Evolutionary conservation across 2,888 invertebrate species (phyloP).

Genomic region (Cantharis rufa): DNA sequence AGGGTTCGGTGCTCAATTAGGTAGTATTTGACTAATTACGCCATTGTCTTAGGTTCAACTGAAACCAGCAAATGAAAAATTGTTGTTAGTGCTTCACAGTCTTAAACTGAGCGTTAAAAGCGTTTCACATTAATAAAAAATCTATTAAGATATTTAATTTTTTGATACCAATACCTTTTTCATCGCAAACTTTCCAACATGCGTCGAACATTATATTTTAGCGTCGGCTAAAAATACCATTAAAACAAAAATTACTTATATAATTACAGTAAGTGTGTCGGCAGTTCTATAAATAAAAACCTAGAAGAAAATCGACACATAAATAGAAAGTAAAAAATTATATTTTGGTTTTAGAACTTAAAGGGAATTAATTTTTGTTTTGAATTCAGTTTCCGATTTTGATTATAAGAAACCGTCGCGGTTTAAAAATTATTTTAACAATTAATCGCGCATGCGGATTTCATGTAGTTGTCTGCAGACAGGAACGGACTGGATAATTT

Average conservation of each 20-base stretch:
- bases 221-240: not conserved
- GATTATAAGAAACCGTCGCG: not conserved
- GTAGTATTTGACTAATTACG: not conserved
- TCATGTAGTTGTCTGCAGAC: too few species aligned
- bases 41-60: not conserved
- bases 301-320: not conserved
- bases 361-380: not conserved
- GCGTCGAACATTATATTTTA: constrained; percentile 47
- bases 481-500: too few species aligned
- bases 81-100: not conserved
- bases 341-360: not conserved
- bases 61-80: not conserved
- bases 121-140: not conserved
- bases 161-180: constrained; percentile 49
- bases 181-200: constrained; percentile 54
- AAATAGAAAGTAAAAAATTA: not conserved
- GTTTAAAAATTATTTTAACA: not conserved
- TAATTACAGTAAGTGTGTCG: not conserved
- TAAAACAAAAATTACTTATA: not conserved
- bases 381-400: not conserved
- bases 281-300: not conserved
- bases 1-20: not conserved
- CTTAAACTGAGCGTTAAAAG: not conserved
- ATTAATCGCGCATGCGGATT: not conserved
- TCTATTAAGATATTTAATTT: not conserved